Evolutionary conservation across 2,113 vertebrate genomes (phyloP), one percentile per base, ranked within the genome.

Genomic region (Urocolius indicus): DNA sequence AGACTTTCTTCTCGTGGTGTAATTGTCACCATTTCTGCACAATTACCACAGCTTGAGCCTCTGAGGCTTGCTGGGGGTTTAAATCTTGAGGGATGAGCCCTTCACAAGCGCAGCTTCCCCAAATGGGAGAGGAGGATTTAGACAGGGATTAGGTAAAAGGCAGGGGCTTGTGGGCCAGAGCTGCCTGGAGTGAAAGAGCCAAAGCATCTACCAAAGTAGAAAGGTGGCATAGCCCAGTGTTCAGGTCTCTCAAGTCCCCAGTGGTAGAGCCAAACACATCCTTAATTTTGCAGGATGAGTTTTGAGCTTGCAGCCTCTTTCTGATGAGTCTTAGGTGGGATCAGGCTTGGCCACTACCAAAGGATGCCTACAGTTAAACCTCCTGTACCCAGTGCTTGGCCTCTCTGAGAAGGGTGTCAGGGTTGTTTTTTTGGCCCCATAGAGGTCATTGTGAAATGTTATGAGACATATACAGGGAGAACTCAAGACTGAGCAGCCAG

Each of bases 81-180:
- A 63, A 52, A 18, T 17, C 52, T 22, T 51, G 63, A 55, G 29
- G 71, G 87, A 14, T 43, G 52, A 73, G 18, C 5, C 41, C 13
- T 27, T 43, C 43, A n/a, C 1, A 0, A 2, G 1, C 12, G 9
- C 36, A 14, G 45, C 51, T 74, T 48, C 59, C 30, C 8, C 2
- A 0, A 16, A 4, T 0, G 5, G 79, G 54, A 88, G 13, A 19
- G 13, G 87, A 57, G 62, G 55, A 32, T 84, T 57, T 41, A 22
- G 15, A 21, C 4, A 3, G 36, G 1, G 46, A 41, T 34, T 21
- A 81, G 19, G 55, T 17, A 32, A 45, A 16, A 16, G 17, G 11
- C 49, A 67, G 27, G 21, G 20, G 24, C 32, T 72, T n/a, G 49
- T 80, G 76, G 76, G 58, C 51, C 54, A 55, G 66, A 87, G 48